A percentile compares a stretch with the other conserved stretches of the same genome.
Evolutionary conservation across 53 echinoderm and acorn worm genomes (phyloP).

Genomic region (Stichopus horrens): DNA sequence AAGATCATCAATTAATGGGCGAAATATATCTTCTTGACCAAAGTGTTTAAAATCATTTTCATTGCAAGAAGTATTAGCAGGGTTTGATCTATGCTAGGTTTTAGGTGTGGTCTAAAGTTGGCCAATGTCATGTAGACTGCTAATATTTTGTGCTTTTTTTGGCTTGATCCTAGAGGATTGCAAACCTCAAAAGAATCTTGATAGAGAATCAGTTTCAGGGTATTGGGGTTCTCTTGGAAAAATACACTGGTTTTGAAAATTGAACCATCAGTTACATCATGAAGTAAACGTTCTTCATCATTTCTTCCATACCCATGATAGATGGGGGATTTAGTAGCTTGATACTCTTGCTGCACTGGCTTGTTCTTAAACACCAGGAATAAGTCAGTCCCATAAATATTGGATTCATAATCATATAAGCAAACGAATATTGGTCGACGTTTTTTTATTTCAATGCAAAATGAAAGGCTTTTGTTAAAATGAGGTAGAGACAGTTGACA

Average conservation of each 20-base stretch:
- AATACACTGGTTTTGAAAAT: slow-evolving; percentile 44
- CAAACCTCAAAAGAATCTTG: slow-evolving; percentile 63
- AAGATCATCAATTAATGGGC: slow-evolving; percentile 32
- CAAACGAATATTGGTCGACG: too few relatives aligned
- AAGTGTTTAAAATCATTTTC: slow-evolving; percentile 51
- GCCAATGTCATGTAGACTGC: slow-evolving; percentile 60
- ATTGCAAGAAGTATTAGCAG: slow-evolving; percentile 50
- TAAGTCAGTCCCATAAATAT: slow-evolving; percentile 31
- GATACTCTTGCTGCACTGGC: slow-evolving; percentile 19
- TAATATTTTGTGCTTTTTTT: slow-evolving; percentile 62
- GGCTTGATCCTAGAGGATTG: slow-evolving; percentile 62
- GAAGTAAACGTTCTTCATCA: slow-evolving; percentile 16
- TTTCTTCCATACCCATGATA: slow-evolving; percentile 22
- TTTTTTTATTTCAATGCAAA: too few relatives aligned
- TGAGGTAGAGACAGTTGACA: too few relatives aligned
- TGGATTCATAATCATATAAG: too few relatives aligned
- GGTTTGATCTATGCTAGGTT: slow-evolving; percentile 56
- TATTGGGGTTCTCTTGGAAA: slow-evolving; percentile 48
- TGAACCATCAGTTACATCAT: slow-evolving; percentile 51
- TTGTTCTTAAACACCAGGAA: slow-evolving; percentile 20
- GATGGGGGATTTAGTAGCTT: slow-evolving; percentile 27
- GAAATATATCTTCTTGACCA: slow-evolving; percentile 49
- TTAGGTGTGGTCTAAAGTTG: slow-evolving; percentile 50
- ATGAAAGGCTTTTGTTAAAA: too few relatives aligned
- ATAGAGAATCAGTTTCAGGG: slow-evolving; percentile 53